Evolutionary conservation across 2,888 invertebrate genomes (phyloP).

Genomic region (Drosophila mimetica): DNA sequence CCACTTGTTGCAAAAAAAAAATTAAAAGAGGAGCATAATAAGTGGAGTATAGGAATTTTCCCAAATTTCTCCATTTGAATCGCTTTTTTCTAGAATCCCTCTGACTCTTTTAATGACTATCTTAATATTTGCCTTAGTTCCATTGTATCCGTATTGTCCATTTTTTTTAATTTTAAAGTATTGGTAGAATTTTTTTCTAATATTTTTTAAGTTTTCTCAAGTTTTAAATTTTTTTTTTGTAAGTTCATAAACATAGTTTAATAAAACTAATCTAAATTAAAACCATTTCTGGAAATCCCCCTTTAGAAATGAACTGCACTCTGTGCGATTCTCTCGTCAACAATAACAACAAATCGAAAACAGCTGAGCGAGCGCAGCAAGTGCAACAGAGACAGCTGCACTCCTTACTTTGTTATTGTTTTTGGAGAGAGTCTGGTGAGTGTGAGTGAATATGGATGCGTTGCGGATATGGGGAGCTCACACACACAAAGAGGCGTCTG

Average conservation of each 20-base stretch:
- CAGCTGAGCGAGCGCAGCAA: conserved; percentile 37
- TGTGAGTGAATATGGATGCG: conserved; percentile 18
- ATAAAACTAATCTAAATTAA: neutral
- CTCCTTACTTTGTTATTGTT: conserved; percentile 27
- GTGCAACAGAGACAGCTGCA: conserved; percentile 23
- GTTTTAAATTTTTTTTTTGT: too few relatives aligned
- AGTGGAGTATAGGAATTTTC: neutral
- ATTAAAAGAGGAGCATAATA: neutral
- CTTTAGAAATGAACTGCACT: conserved; percentile 53
- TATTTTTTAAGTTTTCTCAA: neutral
- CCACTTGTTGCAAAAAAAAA: conserved; percentile 42
- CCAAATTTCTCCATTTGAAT: too few relatives aligned
- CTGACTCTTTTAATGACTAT: too few relatives aligned
- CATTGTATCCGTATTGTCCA: too few relatives aligned
- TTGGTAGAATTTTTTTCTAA: neutral
- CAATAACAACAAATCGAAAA: conserved; percentile 33
- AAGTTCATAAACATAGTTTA: neutral
- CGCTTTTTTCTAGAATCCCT: too few relatives aligned
- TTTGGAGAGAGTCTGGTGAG: conserved; percentile 7
- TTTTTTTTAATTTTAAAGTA: too few relatives aligned
- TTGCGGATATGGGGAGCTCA: conserved; percentile 26
- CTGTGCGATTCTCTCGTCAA: conserved; percentile 34
- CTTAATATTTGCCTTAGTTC: too few relatives aligned
- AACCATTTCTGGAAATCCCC: conserved; percentile 4
- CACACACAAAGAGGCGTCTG: conserved; percentile 19